Evolutionary conservation across 2,888 invertebrate species (phyloP), one percentile per base, ranked within the genome.

Genomic region (Dolomedes plantarius): DNA sequence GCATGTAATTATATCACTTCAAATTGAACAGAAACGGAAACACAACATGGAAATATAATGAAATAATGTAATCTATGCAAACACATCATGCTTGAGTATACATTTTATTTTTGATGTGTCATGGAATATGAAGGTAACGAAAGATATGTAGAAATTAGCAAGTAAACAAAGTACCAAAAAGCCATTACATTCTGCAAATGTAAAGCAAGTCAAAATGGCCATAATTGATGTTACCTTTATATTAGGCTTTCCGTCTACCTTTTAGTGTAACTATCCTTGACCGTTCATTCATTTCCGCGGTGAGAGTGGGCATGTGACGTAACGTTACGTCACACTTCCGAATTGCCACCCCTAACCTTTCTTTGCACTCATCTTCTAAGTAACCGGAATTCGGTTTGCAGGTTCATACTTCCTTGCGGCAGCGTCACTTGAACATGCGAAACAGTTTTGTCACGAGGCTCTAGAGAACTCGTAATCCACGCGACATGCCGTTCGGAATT

Each of bases 371-470:
- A 32, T 41, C 56, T 36, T 46, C 27, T 41, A 72, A 67, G 65
- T 46, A 76, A 82, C 76, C 83, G 76, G 83, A 83, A 77, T 77
- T 72, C 72, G 65, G 71, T 67, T 29, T 75, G 39, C 27, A 69
- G n/a, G 69, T 69, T 83, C 72, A 39, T 64, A 81, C 56, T 27
- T 67, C 56, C 69, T 62, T 29, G 29, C 28, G 23, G 62, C 77
- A 13, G 19, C 16, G 32, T 31, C 32, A 72, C 65, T 32, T 46
- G 9, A 29, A 72, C 65, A 32, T 56, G 36, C 27, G 27, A 16
- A 32, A 19, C 41, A 6, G 9, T n/a, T 76, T 11, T 36, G 5
- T 36, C n/a, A 27, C 46, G 19, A 68, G 65, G 56, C 7, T 16
- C 0, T 3, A 29, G 65, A 29, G 16, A 7, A 1, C 16, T 65